phyloP scores from a whole-genome alignment of 1,140 invertebrate genomes.

The Lepidostoma basale region DNA sequence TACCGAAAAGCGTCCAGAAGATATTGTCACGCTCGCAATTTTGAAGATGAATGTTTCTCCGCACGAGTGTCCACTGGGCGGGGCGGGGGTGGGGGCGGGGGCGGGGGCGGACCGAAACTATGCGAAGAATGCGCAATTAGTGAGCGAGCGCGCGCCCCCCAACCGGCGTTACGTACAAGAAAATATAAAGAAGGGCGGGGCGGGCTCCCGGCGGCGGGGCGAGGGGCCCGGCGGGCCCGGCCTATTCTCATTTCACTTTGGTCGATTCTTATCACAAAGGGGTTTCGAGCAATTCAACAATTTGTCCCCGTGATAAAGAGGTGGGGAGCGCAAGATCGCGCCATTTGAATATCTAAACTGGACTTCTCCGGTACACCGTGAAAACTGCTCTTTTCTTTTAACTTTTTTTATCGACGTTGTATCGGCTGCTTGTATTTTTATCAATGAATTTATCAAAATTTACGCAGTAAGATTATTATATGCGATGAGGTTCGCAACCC shows the following conservation, averaged over 20 bases:
- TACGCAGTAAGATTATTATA: too few relatives aligned
- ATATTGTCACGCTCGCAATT: conserved; percentile 47
- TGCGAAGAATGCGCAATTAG: conserved; percentile 90
- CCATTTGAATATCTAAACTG: not conserved
- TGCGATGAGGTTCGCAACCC: too few relatives aligned
- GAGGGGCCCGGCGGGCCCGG: conserved; percentile 14
- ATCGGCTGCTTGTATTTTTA: too few relatives aligned
- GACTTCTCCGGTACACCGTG: too few relatives aligned
- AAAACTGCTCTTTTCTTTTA: too few relatives aligned
- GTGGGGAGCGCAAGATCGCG: not conserved
- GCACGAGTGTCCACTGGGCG: conserved; percentile 37
- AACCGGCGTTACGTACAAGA: conserved; percentile 63
- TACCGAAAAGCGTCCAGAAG: conserved; percentile 22
- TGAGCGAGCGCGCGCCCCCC: conserved; percentile 69
- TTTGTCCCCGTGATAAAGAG: conserved; percentile 21
- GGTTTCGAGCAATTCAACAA: conserved; percentile 18
- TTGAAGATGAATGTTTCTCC: conserved; percentile 45
- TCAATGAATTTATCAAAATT: too few relatives aligned
- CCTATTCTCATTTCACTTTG: conserved; percentile 27
- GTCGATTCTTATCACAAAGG: conserved; percentile 23
- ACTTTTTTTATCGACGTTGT: too few relatives aligned
- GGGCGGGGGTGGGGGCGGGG: conserved; percentile 49
- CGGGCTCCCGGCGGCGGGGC: not conserved
- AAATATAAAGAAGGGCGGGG: conserved; percentile 69
- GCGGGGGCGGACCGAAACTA: conserved; percentile 75